Evolutionary conservation across 2,888 invertebrate species (phyloP), one percentile per base, ranked within the genome.

Genomic region (Nematopogon swammerdamellus): DNA sequence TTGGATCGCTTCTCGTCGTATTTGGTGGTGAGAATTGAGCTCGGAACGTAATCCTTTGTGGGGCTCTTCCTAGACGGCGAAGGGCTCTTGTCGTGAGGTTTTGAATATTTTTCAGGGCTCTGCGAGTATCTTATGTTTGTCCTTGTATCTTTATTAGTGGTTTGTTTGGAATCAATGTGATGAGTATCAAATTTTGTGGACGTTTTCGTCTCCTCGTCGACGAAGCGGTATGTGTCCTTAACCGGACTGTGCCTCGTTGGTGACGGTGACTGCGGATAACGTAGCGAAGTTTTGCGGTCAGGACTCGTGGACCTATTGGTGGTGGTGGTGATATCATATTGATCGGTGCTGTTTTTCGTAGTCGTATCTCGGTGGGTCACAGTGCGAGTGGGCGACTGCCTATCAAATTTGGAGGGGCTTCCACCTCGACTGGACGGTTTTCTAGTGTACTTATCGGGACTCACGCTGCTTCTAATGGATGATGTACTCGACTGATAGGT

Each of bases 381-480:
- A 14, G 25, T 43, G 18, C 65, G 68, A 45, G 65, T 64, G 5
- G 76, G 74, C 8, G 76, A 75, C 48, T 51, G 55, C 51, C 69
- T 67, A 44, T 74, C 72, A n/a, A 61, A 52, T 56, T 67, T 63
- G 48, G 49, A 59, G 2, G 68, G 68, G 51, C 75, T 75, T 6
- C 63, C 63, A 43, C 70, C 67, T 19, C 77, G 74, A 52, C 74
- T 75, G 2, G 60, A 53, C 1, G 74, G 68, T 49, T 70, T 72
- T 44, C 62, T 67, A 47, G 53, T 58, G 3, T 54, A 61, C 55
- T 80, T 80, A 47, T 80, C 80, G 18, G 81, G 80, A 54, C 80
- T 80, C 2, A 74, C 70, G 55, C 82, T 82, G 52, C 82, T 82
- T 56, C 83, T 67, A 29, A 83, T 57, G 0, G 83, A 83, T 14